phyloP scores from a whole-genome alignment of 1,140 invertebrate genomes.

The Leptinotarsa lineolata region DNA sequence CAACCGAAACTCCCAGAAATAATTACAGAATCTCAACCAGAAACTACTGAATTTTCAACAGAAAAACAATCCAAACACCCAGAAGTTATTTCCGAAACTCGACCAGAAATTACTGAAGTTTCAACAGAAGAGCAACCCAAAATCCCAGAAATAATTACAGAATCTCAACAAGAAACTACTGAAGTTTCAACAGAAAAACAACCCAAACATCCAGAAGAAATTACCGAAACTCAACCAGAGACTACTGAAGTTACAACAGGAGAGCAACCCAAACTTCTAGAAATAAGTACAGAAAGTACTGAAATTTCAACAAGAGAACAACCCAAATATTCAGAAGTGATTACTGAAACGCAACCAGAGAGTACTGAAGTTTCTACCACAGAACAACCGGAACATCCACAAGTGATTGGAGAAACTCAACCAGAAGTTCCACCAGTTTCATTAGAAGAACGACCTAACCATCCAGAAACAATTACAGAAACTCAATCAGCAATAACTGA shows the following conservation, averaged over 20 bases:
- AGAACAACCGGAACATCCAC: no score
- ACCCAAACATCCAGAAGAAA: conserved; percentile 5
- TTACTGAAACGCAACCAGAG: conserved; percentile 22
- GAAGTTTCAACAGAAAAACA: conserved; percentile 13
- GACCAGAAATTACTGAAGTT: conserved; percentile 4
- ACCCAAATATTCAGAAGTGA: conserved; percentile 20
- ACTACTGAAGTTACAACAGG: conserved; percentile 14
- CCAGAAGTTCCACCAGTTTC: neutral
- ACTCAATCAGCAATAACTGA: conserved; percentile 29
- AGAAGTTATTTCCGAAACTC: neutral
- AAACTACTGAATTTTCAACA: neutral
- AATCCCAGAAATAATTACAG: conserved; percentile 18
- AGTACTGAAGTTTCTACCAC: conserved; percentile 23
- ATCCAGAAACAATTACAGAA: conserved; percentile 12
- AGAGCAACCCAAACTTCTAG: neutral
- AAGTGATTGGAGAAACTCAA: neutral
- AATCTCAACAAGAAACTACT: conserved; percentile 17
- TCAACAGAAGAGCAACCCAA: conserved; percentile 12
- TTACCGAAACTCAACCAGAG: neutral
- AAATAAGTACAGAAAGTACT: conserved; percentile 15
- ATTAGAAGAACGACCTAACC: neutral
- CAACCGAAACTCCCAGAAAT: conserved; percentile 15
- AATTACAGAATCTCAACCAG: neutral
- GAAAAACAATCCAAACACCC: neutral
- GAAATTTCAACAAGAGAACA: conserved; percentile 22